phyloP scores from a whole-genome alignment of 2,888 invertebrate genomes.

The Drosophila diplacantha region DNA sequence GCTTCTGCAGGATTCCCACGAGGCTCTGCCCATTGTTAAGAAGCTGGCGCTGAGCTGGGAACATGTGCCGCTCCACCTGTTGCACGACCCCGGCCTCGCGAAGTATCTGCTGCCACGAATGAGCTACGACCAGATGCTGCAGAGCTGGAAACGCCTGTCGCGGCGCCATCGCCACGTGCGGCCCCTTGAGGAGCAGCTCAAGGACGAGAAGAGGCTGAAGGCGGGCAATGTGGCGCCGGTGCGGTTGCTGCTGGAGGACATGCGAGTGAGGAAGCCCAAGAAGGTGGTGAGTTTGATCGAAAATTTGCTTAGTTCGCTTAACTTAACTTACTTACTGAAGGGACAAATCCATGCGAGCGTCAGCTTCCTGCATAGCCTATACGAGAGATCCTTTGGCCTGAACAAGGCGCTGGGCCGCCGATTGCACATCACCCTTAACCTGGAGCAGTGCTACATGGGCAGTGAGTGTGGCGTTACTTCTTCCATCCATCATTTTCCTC shows the following conservation, averaged over 20 bases:
- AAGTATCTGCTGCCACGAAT: slow-evolving; percentile 63
- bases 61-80: slow-evolving; percentile 69
- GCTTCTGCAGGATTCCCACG: slow-evolving; percentile 40
- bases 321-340: neutral
- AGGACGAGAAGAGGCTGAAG: slow-evolving; percentile 47
- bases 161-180: neutral
- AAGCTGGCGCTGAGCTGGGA: slow-evolving; percentile 51
- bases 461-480: slow-evolving; percentile 58
- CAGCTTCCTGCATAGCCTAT: slow-evolving; percentile 50
- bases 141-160: slow-evolving; percentile 51
- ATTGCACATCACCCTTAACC: slow-evolving; percentile 72
- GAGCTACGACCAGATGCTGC: slow-evolving; percentile 64
- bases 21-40: slow-evolving; percentile 59
- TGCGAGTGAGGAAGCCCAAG: slow-evolving; percentile 17
- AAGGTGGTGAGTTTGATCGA: slow-evolving; percentile 35
- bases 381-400: slow-evolving; percentile 63
- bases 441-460: slow-evolving; percentile 68
- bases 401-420: slow-evolving; percentile 63
- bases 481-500: too few relatives aligned
- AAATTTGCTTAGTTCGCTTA: neutral
- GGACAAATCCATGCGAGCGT: neutral
- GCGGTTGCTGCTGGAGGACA: slow-evolving; percentile 60
- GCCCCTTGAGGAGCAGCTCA: slow-evolving; percentile 29
- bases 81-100: slow-evolving; percentile 49
- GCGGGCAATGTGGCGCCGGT: slow-evolving; percentile 66